A percentile compares a stretch with the other conserved stretches of the same genome.
Evolutionary conservation across 2,113 vertebrate genomes (phyloP).

Genomic region (Psilopsiagon aymara): DNA sequence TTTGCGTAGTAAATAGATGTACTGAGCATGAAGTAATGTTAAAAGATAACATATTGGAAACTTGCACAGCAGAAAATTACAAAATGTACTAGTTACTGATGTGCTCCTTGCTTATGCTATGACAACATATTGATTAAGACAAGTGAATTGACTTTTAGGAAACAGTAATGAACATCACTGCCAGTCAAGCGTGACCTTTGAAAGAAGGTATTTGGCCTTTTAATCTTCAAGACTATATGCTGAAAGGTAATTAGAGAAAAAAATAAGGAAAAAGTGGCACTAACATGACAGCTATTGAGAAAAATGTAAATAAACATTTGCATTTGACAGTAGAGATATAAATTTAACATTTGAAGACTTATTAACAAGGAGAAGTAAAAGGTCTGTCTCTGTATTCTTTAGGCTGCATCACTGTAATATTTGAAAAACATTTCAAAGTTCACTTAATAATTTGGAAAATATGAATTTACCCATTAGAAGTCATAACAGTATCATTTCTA

Average conservation of each 20-base stretch:
- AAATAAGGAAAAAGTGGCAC: neutral
- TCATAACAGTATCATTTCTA: neutral
- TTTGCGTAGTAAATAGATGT: neutral
- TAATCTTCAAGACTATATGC: slow-evolving; percentile 10
- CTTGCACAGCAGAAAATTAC: neutral
- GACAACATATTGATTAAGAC: slow-evolving; percentile 17
- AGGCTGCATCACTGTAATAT: neutral
- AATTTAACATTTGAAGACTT: slow-evolving; percentile 45
- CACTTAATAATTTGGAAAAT: neutral
- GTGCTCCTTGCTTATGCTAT: neutral
- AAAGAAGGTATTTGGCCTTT: slow-evolving; percentile 43
- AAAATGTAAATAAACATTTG: slow-evolving; percentile 34
- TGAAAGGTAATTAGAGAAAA: slow-evolving; percentile 55
- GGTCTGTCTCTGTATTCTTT: neutral
- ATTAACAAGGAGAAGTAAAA: slow-evolving; percentile 22
- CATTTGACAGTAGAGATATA: slow-evolving; percentile 2
- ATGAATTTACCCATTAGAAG: neutral
- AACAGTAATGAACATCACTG: slow-evolving; percentile 28
- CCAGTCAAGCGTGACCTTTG: slow-evolving; percentile 55
- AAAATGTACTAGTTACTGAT: neutral
- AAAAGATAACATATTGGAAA: neutral
- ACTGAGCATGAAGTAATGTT: neutral
- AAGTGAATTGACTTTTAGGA: slow-evolving; percentile 10
- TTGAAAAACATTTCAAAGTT: neutral
- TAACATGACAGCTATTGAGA: slow-evolving; percentile 25